Evolutionary conservation across 2,113 vertebrate species (phyloP), one percentile per base, ranked within the genome.

Genomic region (Bubo bubo): DNA sequence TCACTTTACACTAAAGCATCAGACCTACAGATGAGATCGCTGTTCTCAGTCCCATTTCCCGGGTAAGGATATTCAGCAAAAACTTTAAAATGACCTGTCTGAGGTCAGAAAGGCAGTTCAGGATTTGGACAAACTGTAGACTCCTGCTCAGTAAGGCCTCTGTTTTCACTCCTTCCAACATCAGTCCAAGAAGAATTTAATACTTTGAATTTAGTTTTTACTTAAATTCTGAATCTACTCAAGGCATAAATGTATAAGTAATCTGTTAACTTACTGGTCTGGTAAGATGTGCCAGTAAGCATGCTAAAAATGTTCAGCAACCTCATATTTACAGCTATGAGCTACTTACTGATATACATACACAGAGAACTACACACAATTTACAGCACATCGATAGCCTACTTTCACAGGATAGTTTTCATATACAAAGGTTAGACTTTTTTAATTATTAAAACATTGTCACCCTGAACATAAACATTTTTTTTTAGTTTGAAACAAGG

Each of bases 161-260:
- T n/a, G 27, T 81, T 90, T 84, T 79, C 64, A 81, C 22, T 59
- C 16, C 34, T 77, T 83, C 58, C 67, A 76, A 53, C 39, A 66
- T 53, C 35, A 45, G 64, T 66, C 63, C 70, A 72, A 90, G 52
- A 88, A 81, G 26, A 90, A 66, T 94, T 76, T 34, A 70, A 75
- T 34, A 66, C 14, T 68, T 90, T 19, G 56, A 37, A 58, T 17
- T 85, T 39, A 72, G 32, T 82, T 92, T 79, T 88, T 73, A 53
- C 67, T 93, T 92, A 52, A 85, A 88, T 85, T 91, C 58, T 88
- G 74, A 91, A 91, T 49, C 66, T 58, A 79, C 32, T 95, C 66
- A 93, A 47, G 47, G 62, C 77, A 94, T 88, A 90, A 88, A 93
- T 19, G 21, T 59, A 59, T 72, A 95, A 84, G 17, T 72, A 43